These are phyloP conservation scores for Phyllotreta cruciferae DNA, from an alignment of 2,888 invertebrate species.

Conservation along the genomic window DNA sequence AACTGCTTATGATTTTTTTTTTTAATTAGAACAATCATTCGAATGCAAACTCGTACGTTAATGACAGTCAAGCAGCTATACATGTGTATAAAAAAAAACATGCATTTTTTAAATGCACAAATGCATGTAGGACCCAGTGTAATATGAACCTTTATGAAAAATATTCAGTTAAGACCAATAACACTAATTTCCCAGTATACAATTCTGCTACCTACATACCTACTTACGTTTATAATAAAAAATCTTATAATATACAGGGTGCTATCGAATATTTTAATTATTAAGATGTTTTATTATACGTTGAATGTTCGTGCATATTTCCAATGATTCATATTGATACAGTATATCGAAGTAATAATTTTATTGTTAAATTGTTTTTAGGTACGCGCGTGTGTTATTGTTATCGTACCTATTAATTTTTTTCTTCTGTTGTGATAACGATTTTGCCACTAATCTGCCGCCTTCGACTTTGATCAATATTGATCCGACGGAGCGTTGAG, in stretches of 20 bases:
- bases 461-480: too few species aligned
- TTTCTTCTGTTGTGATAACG: too few species aligned
- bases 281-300: conserved; percentile 42
- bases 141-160: conserved; percentile 45
- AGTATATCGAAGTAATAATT: not conserved
- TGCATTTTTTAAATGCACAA: conserved; percentile 49
- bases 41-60: conserved; percentile 55
- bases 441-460: too few species aligned
- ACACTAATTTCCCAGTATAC: conserved; percentile 35
- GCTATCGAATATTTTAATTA: conserved; percentile 42
- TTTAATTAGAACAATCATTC: conserved; percentile 41
- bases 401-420: too few species aligned
- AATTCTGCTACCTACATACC: conserved; percentile 26
- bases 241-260: conserved; percentile 44
- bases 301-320: conserved; percentile 13
- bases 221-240: conserved; percentile 41
- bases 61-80: conserved; percentile 55
- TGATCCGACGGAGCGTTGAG: too few species aligned
- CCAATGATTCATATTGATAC: conserved; percentile 9
- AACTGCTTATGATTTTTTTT: conserved; percentile 50
- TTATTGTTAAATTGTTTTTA: not conserved
- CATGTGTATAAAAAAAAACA: conserved; percentile 53
- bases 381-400: too few species aligned
- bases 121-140: conserved; percentile 40
- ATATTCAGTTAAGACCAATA: conserved; percentile 32